Conservation (phyloP, 1,140 invertebrate genomes). For the Procambarus clarkii region DNA sequence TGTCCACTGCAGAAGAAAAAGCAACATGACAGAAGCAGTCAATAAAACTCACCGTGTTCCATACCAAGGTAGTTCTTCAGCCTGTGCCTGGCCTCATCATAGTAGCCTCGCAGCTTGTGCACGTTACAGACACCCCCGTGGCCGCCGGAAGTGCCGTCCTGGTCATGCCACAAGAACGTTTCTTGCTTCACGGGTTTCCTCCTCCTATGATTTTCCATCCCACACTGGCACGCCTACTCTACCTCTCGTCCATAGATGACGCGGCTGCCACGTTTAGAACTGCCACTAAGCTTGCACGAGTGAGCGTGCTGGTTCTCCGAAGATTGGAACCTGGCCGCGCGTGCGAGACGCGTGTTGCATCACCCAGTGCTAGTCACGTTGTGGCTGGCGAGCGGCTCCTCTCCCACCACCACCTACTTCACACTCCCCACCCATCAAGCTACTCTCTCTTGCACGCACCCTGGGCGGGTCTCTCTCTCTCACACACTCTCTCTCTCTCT, state of each 20-base stretch:
- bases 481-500: neutral
- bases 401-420: too few species aligned
- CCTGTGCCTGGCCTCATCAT: constrained; percentile 52
- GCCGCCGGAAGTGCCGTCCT: neutral
- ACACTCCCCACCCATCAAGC: too few species aligned
- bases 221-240: neutral
- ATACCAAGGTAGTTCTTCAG: constrained; percentile 54
- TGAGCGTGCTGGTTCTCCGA: too few species aligned
- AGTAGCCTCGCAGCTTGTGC: constrained; percentile 48
- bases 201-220: neutral
- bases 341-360: too few species aligned
- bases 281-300: too few species aligned
- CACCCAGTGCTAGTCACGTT: too few species aligned
- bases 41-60: constrained; percentile 50
- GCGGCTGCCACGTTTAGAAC: too few species aligned
- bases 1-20: neutral
- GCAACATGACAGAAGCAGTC: neutral
- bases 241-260: neutral
- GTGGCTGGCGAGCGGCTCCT: too few species aligned
- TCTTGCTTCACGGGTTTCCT: neutral
- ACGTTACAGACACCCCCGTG: constrained; percentile 10
- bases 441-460: too few species aligned
- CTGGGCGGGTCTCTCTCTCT: too few species aligned
- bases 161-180: neutral
- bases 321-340: too few species aligned